phyloP scores from a whole-genome alignment of 2,888 invertebrate species.

The Habroteleia sp. region DNA sequence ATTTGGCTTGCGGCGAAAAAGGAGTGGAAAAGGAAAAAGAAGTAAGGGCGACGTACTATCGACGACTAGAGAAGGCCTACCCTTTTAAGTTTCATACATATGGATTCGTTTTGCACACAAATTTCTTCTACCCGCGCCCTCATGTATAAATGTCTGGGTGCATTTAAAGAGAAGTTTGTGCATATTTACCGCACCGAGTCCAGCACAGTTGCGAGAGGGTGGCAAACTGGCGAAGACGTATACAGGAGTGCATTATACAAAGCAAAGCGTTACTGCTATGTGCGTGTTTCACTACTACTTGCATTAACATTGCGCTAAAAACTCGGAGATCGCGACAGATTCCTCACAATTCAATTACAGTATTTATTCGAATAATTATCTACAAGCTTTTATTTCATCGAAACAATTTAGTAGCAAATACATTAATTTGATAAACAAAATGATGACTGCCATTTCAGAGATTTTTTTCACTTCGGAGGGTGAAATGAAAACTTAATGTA shows the following conservation, averaged over 20 bases:
- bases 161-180: conserved; percentile 58
- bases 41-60: conserved; percentile 48
- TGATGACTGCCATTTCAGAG: too few relatives aligned
- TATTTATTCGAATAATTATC: conserved; percentile 37
- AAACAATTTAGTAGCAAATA: background rate
- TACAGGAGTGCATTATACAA: conserved; percentile 15
- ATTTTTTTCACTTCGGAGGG: too few relatives aligned
- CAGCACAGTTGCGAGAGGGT: conserved; percentile 35
- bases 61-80: conserved; percentile 53
- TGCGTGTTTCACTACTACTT: conserved; percentile 12
- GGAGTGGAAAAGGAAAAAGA: conserved; percentile 30
- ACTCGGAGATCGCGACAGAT: conserved; percentile 11
- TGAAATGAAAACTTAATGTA: too few relatives aligned
- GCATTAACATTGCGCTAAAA: conserved; percentile 22
- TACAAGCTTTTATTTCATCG: conserved; percentile 16
- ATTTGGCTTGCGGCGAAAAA: conserved; percentile 21
- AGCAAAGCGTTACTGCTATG: background rate
- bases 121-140: conserved; percentile 25
- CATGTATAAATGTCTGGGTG: conserved; percentile 37
- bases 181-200: conserved; percentile 53
- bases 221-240: conserved; percentile 33
- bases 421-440: conserved; percentile 1
- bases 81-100: conserved; percentile 57
- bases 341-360: conserved; percentile 42
- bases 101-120: conserved; percentile 54